phyloP scores from a whole-genome alignment of 2,797 vertebrate species.

The Ptychobarbus kaznakovi region DNA sequence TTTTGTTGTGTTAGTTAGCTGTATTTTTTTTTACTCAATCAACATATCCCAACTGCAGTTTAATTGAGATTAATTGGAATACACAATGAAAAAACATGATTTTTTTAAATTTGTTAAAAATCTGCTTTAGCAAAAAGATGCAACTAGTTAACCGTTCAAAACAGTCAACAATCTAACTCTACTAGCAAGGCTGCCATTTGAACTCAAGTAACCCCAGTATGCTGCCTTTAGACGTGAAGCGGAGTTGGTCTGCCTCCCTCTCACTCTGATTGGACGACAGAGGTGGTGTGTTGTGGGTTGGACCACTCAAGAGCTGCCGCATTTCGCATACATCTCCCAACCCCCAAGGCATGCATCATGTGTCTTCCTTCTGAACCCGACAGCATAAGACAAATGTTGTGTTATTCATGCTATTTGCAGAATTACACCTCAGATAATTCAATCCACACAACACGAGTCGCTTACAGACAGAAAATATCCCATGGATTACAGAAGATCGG shows the following conservation, averaged over 20 bases:
- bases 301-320: slow-evolving; percentile 68
- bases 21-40: too few species aligned
- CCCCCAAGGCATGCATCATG: slow-evolving; percentile 38
- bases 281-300: slow-evolving; percentile 79
- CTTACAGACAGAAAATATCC: neutral
- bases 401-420: neutral
- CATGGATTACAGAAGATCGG: neutral
- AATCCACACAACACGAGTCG: neutral
- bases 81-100: too few species aligned
- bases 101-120: too few species aligned
- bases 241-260: slow-evolving; percentile 2
- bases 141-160: neutral
- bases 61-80: too few species aligned
- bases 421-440: neutral
- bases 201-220: slow-evolving; percentile 76
- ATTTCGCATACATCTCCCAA: slow-evolving; percentile 39
- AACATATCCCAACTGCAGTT: too few species aligned
- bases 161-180: neutral
- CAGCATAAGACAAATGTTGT: neutral
- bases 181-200: slow-evolving; percentile 53
- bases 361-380: neutral
- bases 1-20: too few species aligned
- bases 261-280: slow-evolving; percentile 69
- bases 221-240: slow-evolving; percentile 38
- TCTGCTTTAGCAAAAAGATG: neutral